Conservation (phyloP, 2,113 vertebrate genomes). For the Dromaius novaehollandiae region DNA sequence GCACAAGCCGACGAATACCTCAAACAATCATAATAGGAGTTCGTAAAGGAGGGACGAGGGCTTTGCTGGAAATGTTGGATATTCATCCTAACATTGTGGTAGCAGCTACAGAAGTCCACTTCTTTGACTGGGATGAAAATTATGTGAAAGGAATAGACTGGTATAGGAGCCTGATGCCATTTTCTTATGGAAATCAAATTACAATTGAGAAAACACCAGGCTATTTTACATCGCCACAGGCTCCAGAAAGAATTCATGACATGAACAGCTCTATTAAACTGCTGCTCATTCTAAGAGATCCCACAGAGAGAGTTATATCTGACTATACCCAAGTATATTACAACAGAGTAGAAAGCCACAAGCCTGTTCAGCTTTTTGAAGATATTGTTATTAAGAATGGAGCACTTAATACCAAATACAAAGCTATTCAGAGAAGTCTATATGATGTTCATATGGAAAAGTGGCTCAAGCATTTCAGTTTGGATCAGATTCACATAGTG, state of each 20-base stretch:
- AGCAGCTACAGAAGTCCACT: slow-evolving; percentile 93
- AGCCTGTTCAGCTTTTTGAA: slow-evolving; percentile 92
- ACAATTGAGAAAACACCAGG: slow-evolving; percentile 95
- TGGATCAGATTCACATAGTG: slow-evolving; percentile 92
- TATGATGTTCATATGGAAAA: slow-evolving; percentile 92
- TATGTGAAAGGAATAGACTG: slow-evolving; percentile 90
- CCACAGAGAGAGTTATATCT: slow-evolving; percentile 90
- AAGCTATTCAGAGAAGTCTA: slow-evolving; percentile 92
- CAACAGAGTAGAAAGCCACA: slow-evolving; percentile 92
- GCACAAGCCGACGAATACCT: slow-evolving; percentile 84
- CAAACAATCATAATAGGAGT: slow-evolving; percentile 94
- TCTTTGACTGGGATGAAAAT: slow-evolving; percentile 96
- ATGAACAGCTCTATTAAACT: slow-evolving; percentile 94
- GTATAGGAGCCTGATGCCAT: slow-evolving; percentile 91
- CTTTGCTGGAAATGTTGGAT: slow-evolving; percentile 92
- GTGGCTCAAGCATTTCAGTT: slow-evolving; percentile 89
- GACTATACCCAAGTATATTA: slow-evolving; percentile 96
- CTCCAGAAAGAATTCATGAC: slow-evolving; percentile 87
- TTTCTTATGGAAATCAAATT: slow-evolving; percentile 91
- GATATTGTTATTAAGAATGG: slow-evolving; percentile 91
- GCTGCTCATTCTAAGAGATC: slow-evolving; percentile 90
- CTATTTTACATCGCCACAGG: slow-evolving; percentile 90
- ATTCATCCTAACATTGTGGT: slow-evolving; percentile 91
- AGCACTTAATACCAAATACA: slow-evolving; percentile 89
- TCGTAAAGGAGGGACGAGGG: slow-evolving; percentile 91